Conservation (phyloP, 30 jellyfish, hydroid and myxozoan species). For the Cassiopea andromeda region DNA sequence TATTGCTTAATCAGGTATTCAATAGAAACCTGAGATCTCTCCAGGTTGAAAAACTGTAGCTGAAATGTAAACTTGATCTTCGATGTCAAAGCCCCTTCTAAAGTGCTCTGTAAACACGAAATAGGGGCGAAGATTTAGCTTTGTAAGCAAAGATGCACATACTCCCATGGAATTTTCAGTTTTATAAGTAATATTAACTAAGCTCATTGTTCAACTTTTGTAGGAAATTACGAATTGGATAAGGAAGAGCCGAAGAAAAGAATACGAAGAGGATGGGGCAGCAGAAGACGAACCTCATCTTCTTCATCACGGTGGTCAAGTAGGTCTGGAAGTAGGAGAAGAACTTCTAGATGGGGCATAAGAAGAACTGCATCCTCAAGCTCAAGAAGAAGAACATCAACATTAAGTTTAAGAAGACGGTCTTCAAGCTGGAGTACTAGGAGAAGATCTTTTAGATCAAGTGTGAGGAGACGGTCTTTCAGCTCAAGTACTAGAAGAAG, state of each 20-base stretch:
- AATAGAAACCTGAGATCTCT: too few relatives aligned
- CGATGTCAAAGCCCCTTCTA: too few relatives aligned
- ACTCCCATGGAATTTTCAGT: too few relatives aligned
- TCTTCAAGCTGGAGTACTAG: not conserved
- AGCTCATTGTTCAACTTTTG: not conserved
- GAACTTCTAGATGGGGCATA: not conserved
- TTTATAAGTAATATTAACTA: too few relatives aligned
- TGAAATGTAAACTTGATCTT: too few relatives aligned
- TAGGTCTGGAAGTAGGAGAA: not conserved
- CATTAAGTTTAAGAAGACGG: not conserved
- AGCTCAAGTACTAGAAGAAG: not conserved
- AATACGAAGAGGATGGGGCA: conserved; percentile 20
- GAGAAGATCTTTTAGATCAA: not conserved
- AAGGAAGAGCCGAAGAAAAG: conserved; percentile 9
- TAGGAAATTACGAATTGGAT: not conserved
- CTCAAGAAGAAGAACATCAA: not conserved
- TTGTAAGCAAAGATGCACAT: too few relatives aligned
- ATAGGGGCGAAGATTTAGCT: too few relatives aligned
- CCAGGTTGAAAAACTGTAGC: too few relatives aligned
- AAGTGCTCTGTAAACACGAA: too few relatives aligned
- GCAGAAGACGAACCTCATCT: conserved; percentile 3
- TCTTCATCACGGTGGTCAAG: not conserved
- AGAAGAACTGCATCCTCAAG: not conserved
- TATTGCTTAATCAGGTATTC: too few relatives aligned
- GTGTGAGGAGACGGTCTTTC: not conserved